Evolutionary conservation across 2,113 vertebrate species (phyloP).

Genomic region (Callospermophilus lateralis): DNA sequence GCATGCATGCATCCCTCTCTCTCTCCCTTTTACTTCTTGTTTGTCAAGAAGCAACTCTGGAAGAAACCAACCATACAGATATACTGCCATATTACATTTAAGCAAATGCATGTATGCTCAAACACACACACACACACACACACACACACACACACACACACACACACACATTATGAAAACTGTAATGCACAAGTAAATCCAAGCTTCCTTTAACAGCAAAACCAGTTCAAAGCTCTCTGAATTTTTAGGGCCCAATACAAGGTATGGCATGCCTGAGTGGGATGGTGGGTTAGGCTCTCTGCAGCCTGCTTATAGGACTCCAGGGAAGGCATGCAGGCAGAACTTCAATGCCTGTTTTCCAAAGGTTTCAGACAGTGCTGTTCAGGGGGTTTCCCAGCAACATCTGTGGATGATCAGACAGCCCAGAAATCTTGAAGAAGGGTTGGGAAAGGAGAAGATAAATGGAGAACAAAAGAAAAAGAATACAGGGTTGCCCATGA

Average conservation of each 20-base stretch:
- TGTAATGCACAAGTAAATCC: background rate
- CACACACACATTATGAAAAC: background rate
- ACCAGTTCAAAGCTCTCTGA: background rate
- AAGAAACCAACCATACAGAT: constrained; percentile 7
- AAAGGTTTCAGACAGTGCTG: background rate
- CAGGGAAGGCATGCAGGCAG: background rate
- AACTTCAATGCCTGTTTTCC: background rate
- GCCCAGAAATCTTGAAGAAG: background rate
- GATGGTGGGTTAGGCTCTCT: background rate
- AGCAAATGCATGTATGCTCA: background rate
- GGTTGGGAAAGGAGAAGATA: background rate
- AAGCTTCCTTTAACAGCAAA: background rate
- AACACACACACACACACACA: too few relatives aligned
- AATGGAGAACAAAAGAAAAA: background rate
- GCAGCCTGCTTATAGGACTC: background rate
- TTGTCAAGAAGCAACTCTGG: constrained; percentile 3
- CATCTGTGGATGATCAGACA: background rate
- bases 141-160: rapidly evolving
- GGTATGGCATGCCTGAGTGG: background rate
- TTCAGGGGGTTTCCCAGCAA: background rate
- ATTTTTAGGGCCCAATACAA: background rate
- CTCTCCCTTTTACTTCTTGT: background rate
- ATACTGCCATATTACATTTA: background rate
- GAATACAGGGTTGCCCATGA: background rate
- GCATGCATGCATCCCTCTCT: background rate